These are phyloP conservation scores for Protobothrops mucrosquamatus DNA, from an alignment of 2,113 vertebrate genomes.

Conservation along the genomic window DNA sequence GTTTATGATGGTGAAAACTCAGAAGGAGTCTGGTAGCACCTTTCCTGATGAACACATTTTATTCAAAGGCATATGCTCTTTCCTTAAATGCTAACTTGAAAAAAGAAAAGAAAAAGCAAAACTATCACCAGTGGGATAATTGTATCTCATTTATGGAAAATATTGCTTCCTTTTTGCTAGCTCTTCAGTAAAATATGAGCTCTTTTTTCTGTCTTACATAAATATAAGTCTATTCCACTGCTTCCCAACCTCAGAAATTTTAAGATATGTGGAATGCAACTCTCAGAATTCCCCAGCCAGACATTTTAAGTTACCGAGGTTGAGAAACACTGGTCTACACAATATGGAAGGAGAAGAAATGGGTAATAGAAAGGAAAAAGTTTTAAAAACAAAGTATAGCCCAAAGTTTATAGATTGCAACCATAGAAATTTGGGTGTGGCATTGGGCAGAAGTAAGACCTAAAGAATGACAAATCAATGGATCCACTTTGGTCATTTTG, in stretches of 20 bases:
- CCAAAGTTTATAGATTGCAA: not conserved
- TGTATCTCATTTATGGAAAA: not conserved
- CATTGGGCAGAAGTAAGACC: not conserved
- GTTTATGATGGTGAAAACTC: not conserved
- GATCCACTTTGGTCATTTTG: not conserved
- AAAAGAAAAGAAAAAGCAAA: not conserved
- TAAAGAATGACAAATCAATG: not conserved
- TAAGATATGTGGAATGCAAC: not conserved
- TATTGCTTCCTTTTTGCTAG: not conserved
- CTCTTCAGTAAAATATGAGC: not conserved
- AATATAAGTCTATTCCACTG: not conserved
- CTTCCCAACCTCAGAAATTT: not conserved
- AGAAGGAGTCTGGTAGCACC: not conserved
- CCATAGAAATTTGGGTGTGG: not conserved
- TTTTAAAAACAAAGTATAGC: not conserved
- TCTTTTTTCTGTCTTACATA: not conserved
- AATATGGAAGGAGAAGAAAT: not conserved
- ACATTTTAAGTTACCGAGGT: not conserved
- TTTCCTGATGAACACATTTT: not conserved
- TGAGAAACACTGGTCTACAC: not conserved
- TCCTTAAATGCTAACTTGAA: not conserved
- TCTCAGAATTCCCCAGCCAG: not conserved
- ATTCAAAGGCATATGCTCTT: not conserved
- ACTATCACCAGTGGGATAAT: not conserved
- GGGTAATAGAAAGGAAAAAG: not conserved